Evolutionary conservation across 2,797 vertebrate genomes (phyloP).

Genomic region (Helarctos malayanus): DNA sequence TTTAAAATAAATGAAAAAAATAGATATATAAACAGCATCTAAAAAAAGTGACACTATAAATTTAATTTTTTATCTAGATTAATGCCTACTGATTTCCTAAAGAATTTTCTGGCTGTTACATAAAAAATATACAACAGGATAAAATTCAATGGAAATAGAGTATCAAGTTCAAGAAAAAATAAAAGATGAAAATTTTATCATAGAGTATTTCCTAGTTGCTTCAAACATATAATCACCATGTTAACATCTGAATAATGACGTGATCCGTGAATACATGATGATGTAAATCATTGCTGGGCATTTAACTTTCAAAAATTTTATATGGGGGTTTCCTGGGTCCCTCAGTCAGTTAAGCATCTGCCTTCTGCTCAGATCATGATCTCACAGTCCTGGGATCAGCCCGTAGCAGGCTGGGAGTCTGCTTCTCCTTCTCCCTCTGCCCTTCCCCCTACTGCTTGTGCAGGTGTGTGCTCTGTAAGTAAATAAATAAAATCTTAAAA

Average conservation of each 20-base stretch:
- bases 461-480: too few species aligned
- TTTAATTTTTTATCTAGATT: neutral
- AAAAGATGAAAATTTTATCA: neutral
- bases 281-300: neutral
- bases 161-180: constrained; percentile 7
- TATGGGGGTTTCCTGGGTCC: neutral
- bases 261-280: neutral
- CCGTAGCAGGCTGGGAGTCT: neutral
- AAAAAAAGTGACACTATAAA: neutral
- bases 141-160: neutral
- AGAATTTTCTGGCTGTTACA: neutral
- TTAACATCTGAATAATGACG: neutral
- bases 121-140: neutral
- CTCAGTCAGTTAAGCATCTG: neutral
- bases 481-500: neutral
- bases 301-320: neutral
- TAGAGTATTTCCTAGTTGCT: neutral
- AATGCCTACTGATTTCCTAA: neutral
- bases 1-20: neutral
- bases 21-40: neutral
- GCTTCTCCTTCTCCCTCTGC: neutral
- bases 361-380: neutral
- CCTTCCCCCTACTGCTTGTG: neutral
- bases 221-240: neutral
- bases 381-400: neutral